Base-by-base conservation (phyloP, 2,888 invertebrate genomes). In the Lochmaea capreae region DNA sequence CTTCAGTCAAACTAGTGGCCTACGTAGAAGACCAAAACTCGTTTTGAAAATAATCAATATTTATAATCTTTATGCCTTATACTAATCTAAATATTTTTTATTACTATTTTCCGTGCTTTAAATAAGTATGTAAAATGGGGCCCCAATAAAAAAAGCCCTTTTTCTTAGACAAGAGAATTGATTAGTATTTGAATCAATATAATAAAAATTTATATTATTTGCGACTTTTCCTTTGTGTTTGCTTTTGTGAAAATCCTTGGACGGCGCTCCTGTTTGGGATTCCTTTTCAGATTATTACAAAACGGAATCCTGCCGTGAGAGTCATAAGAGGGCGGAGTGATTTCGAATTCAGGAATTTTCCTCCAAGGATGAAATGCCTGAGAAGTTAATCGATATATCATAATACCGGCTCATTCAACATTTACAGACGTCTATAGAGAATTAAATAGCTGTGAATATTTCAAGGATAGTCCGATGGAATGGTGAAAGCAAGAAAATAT, bases 221-320 rank as follows among this genome's bases (percentile, higher is more conserved):
- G 22, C 22, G 6, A 46, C 11, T 12, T 46, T 12, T 46, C 46
- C n/a, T 33, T 12, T 33, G 26, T 26, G 14, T 61, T 61, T 33
- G 1, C 14, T n/a, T 59, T n/a, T 5, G 33, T 39, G 18, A 65
- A 65, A 65, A 46, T 12, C 72, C 33, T 61, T 4, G 5, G 43
- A 11, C 9, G 11, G 14, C 62, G 62, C 62, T 11, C 9, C 6
- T 39, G 62, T 43, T 65, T 71, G 67, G 71, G 65, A 77, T 75
- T 75, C 75, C 75, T 75, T 71, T 72, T 68, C 65, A 75, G 79
- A 79, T 78, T 79, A 81, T 74, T 74, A 67, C 74, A 63, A 65
- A 74, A 65, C 61, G 71, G 71, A 71, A 71, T 70, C 67, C 63
- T 65, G 65, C 26, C 59, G 65, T 65, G 63, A 62, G 54, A 63